Percentiles rank a stretch among this genome's conserved stretches.
phyloP scores from a whole-genome alignment of 2,797 vertebrate genomes.

The Darevskia mixta region DNA sequence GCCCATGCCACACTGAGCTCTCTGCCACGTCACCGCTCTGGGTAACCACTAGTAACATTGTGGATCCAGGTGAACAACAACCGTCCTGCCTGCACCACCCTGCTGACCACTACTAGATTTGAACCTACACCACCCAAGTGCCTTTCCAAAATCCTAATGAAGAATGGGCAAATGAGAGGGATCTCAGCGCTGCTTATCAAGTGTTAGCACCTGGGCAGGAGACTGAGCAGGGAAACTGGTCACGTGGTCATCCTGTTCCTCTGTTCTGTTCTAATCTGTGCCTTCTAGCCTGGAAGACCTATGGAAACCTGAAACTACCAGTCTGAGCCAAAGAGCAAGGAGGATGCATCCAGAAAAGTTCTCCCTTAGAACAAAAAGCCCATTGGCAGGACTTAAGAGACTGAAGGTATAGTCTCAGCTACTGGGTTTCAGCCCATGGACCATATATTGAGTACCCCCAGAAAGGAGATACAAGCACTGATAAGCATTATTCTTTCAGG shows the following conservation, averaged over 20 bases:
- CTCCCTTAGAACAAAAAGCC: neutral
- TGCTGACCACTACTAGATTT: neutral
- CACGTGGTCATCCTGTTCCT: too few relatives aligned
- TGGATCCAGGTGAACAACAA: too few relatives aligned
- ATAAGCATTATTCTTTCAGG: neutral
- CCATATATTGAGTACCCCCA: neutral
- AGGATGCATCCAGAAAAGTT: neutral
- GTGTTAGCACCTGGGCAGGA: too few relatives aligned
- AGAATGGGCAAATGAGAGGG: neutral
- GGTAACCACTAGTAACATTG: too few relatives aligned
- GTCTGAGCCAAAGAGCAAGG: neutral
- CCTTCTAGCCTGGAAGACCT: neutral
- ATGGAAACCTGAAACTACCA: neutral
- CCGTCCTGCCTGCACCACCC: too few relatives aligned
- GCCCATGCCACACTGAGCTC: too few relatives aligned
- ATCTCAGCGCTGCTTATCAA: too few relatives aligned
- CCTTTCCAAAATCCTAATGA: neutral
- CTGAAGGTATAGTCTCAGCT: neutral
- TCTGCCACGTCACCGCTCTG: too few relatives aligned
- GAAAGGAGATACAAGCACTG: neutral
- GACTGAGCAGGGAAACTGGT: too few relatives aligned
- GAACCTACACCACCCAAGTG: neutral
- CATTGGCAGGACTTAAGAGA: neutral
- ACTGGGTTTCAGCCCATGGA: neutral
- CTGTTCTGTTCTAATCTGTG: too few relatives aligned